Evolutionary conservation across 2,888 invertebrate species (phyloP), one percentile per base, ranked within the genome.

Genomic region (Drosophila pseudotakahashii): DNA sequence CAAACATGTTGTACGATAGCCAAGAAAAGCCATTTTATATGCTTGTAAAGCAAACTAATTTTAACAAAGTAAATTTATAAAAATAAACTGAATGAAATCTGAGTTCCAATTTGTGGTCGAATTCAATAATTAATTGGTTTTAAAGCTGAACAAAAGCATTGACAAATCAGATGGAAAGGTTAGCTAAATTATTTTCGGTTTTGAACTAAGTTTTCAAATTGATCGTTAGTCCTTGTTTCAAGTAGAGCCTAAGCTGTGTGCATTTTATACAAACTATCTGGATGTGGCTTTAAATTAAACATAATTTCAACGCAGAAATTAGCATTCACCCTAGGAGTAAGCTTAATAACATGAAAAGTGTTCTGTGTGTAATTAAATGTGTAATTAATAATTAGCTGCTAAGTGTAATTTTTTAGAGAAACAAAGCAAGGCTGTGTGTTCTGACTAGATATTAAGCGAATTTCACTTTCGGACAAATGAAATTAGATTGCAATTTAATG

Each of bases 391-490:
- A 62, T 13, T 79, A 79, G 74, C 62, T 48, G 51, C 54, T 90
- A 78, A 87, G 81, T 90, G 91, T 90, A 90, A 86, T 89, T 86
- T 89, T 85, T 76, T 81, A 82, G 77, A 88, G 89, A 89, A 90
- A 89, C 90, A 90, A 90, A 90, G 90, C 90, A 91, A 90, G 90
- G 90, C 90, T 90, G 90, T 90, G 90, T 90, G 82, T 90, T 90
- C 90, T 89, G 82, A 89, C 66, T 87, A 82, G 72, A 76, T 63
- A 58, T 50, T 78, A 80, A 74, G 76, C 63, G 42, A 51, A 64
- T 52, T 61, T 53, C 62, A 62, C 62, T 48, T 48, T 26, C 45
- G 61, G 45, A 41, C 51, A 57, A 66, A 61, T 60, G 44, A 60
- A 47, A 37, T 39, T 30, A 44, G 41, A 42, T 36, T 68, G 55